Base-by-base conservation (phyloP, 2,797 vertebrate genomes). In the Avahi laniger region DNA sequence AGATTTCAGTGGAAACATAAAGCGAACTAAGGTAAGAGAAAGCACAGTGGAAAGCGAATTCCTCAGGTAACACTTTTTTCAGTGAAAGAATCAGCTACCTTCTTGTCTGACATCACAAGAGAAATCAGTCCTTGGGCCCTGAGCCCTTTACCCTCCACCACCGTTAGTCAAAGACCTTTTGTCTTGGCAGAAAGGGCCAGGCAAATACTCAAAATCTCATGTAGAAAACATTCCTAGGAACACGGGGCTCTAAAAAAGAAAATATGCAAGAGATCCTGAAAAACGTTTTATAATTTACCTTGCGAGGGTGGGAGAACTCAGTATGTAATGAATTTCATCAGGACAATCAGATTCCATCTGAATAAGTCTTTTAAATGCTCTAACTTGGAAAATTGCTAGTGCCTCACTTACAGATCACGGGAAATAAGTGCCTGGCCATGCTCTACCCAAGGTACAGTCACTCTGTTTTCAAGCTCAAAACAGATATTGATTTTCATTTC, bases 401-500 rank as follows among this genome's bases (percentile, higher is more conserved):
- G 46, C 57, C 8, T 93, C 65, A 48, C 88, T 91, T 90, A 88
- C 63, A 93, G 81, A 92, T 91, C 65, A 70, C 78, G 90, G 93
- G 92, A 92, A 96, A 59, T 80, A 94, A 85, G 59, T 75, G 63
- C 88, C 89, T 72, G 82, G 91, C 67, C 57, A 43, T 38, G 87
- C 22, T 91, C 59, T 88, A 70, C 63, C 69, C 78, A 82, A 63
- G 54, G 89, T 85, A 83, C 26, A 83, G 94, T 91, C 90, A 54
- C 81, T 70, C 86, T 54, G 83, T 78, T 91, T 92, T 38, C 69
- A 94, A 95, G 95, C 76, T 97, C 84, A 90, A 95, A 97, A 91
- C 78, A 93, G 89, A 57, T 96, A 91, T 96, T 83, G 61, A 61
- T 92, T 96, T 98, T 97, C 92, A 93, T 97, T 97, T 65, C 90